Percentiles rank a stretch among this genome's conserved stretches.
These are phyloP conservation scores for Parelbella ahira DNA, from an alignment of 2,888 invertebrate species.

Conservation along the genomic window DNA sequence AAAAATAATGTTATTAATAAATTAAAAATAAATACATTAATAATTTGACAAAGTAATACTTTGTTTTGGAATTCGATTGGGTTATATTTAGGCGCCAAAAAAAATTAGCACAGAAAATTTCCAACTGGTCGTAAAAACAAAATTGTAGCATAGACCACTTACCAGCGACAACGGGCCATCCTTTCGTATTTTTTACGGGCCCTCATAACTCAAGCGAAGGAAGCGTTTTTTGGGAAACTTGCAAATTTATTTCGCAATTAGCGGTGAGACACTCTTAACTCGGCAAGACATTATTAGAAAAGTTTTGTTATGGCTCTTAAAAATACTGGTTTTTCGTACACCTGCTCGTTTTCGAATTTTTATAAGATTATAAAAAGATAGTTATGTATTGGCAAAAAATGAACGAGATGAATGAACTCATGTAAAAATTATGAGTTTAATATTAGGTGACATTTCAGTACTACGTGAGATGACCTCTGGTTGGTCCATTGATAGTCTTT, in stretches of 20 bases:
- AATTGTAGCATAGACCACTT: slow-evolving; percentile 31
- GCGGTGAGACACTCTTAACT: slow-evolving; percentile 63
- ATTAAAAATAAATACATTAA: too few relatives aligned
- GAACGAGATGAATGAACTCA: too few relatives aligned
- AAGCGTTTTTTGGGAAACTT: slow-evolving; percentile 71
- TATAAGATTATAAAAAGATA: too few relatives aligned
- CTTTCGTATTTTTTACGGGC: slow-evolving; percentile 46
- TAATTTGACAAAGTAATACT: too few relatives aligned
- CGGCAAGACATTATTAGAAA: slow-evolving; percentile 72
- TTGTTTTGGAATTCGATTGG: too few relatives aligned
- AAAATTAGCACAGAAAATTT: background rate
- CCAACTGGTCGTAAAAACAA: slow-evolving; percentile 7
- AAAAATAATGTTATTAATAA: too few relatives aligned
- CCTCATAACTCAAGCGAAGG: slow-evolving; percentile 60
- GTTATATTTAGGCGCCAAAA: background rate
- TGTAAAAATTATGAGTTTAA: too few relatives aligned
- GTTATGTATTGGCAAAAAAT: too few relatives aligned
- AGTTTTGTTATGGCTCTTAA: slow-evolving; percentile 73
- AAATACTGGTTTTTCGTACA: slow-evolving; percentile 64
- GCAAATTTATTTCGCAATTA: slow-evolving; percentile 79
- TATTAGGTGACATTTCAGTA: too few relatives aligned
- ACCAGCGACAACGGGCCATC: slow-evolving; percentile 24
- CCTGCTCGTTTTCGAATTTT: slow-evolving; percentile 42
- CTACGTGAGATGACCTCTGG: too few relatives aligned
- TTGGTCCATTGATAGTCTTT: too few relatives aligned